Evolutionary conservation across 2,113 vertebrate species (phyloP).

Genomic region (Thalassoma bifasciatum): DNA sequence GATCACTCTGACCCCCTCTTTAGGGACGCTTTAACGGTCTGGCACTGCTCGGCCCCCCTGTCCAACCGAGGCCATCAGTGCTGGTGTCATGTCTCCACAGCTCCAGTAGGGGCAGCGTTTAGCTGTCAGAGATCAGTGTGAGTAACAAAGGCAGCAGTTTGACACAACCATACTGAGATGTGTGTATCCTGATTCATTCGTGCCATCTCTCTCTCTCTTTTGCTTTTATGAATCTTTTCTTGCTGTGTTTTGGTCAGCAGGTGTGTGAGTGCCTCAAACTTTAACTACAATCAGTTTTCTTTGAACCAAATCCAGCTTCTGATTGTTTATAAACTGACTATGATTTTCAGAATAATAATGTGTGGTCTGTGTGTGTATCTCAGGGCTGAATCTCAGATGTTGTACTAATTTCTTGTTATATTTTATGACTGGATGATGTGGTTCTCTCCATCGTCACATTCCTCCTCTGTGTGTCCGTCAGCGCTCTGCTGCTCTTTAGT

Average conservation of each 20-base stretch:
- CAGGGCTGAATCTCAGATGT: conserved; percentile 80
- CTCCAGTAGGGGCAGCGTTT: conserved; percentile 49
- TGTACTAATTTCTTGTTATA: conserved; percentile 25
- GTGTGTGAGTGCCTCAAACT: neutral
- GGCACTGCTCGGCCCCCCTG: neutral
- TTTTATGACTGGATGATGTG: conserved; percentile 37
- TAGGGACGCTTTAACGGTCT: neutral
- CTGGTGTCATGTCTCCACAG: conserved; percentile 10
- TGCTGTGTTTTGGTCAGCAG: conserved; percentile 8
- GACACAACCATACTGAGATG: too few relatives aligned
- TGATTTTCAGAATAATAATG: neutral
- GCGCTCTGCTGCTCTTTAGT: conserved; percentile 25
- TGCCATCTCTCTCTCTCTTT: conserved; percentile 57
- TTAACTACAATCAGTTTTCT: conserved; percentile 13
- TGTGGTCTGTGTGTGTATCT: conserved; percentile 73
- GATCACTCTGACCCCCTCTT: neutral
- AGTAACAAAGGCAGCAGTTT: conserved; percentile 14
- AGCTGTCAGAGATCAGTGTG: conserved; percentile 3
- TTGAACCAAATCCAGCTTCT: conserved; percentile 63
- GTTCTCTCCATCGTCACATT: conserved; percentile 64
- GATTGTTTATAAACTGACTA: too few relatives aligned
- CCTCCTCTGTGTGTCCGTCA: conserved; percentile 44
- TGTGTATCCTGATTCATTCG: conserved; percentile 19
- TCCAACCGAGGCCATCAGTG: conserved; percentile 16
- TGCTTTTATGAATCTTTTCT: conserved; percentile 1